Conservation (phyloP, 2,797 vertebrate genomes). For the Phataginus tetradactyla region DNA sequence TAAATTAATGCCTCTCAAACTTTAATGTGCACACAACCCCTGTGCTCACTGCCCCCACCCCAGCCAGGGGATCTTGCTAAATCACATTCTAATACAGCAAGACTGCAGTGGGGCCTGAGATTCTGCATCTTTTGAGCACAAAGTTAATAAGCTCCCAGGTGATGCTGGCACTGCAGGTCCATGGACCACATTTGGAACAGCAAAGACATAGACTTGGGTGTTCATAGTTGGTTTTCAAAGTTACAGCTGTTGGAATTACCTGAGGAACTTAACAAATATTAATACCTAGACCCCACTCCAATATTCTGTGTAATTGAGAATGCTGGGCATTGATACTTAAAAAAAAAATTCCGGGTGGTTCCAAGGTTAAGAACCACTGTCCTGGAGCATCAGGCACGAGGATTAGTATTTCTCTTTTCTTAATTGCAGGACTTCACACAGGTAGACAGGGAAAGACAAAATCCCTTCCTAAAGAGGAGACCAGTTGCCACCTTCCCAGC, state of each 20-base stretch:
- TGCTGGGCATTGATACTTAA: neutral
- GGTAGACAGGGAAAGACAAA: neutral
- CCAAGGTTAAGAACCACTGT: neutral
- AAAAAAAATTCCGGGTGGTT: neutral
- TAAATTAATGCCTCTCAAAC: neutral
- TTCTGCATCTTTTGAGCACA: neutral
- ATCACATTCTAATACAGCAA: neutral
- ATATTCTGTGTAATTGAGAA: constrained; percentile 15
- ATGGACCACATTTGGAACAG: neutral
- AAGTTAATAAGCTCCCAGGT: neutral
- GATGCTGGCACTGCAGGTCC: neutral
- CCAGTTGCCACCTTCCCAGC: neutral
- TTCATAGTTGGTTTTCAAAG: neutral
- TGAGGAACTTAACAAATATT: neutral
- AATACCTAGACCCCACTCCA: neutral
- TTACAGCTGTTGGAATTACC: neutral
- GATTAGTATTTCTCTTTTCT: constrained; percentile 9
- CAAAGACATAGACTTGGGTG: neutral
- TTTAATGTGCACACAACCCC: neutral
- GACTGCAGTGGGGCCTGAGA: neutral
- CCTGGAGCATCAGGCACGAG: neutral
- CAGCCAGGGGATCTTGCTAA: neutral
- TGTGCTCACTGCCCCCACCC: too few species aligned
- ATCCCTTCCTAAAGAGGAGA: neutral
- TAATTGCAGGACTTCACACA: neutral